A percentile compares a stretch with the other conserved stretches of the same genome.
Conservation (phyloP, 2,888 invertebrate species). For the Drosophila limbata region DNA sequence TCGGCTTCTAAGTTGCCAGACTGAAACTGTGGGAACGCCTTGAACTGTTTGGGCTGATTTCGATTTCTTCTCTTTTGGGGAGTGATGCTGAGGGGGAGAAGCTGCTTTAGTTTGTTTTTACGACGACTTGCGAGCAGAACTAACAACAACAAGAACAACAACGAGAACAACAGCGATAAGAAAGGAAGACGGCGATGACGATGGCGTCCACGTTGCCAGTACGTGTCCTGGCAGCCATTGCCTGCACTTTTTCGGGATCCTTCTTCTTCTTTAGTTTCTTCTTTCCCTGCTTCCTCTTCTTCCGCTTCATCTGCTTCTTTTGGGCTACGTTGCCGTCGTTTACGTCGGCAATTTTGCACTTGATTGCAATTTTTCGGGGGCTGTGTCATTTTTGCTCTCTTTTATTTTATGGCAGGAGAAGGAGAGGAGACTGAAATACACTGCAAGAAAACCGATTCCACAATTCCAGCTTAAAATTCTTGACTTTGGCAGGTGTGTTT, state of each 20-base stretch:
- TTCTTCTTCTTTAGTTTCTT: background rate
- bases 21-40: slow-evolving; percentile 36
- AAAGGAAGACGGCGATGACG: slow-evolving; percentile 20
- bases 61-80: slow-evolving; percentile 21
- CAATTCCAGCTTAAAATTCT: no score
- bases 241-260: slow-evolving; percentile 61
- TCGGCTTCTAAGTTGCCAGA: slow-evolving; percentile 13
- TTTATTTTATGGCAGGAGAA: slow-evolving; percentile 44
- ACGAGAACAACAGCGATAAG: slow-evolving; percentile 1
- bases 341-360: slow-evolving; percentile 84
- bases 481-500: no score
- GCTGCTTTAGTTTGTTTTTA: slow-evolving; percentile 74
- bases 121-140: slow-evolving; percentile 65
- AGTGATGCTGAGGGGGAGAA: background rate
- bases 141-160: slow-evolving; percentile 31
- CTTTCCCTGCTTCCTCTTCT: background rate
- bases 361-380: slow-evolving; percentile 82
- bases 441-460: no score
- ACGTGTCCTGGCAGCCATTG: slow-evolving; percentile 78
- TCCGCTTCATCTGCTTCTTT: slow-evolving; percentile 4
- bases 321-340: slow-evolving; percentile 64
- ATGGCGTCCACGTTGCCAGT: slow-evolving; percentile 65
- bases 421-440: background rate
- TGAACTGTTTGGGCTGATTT: slow-evolving; percentile 63
- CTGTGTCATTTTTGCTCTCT: slow-evolving; percentile 69